Percentiles rank a stretch among this genome's conserved stretches.
These are phyloP conservation scores for Nasua narica DNA, from an alignment of 2,797 vertebrate species.

Conservation along the genomic window DNA sequence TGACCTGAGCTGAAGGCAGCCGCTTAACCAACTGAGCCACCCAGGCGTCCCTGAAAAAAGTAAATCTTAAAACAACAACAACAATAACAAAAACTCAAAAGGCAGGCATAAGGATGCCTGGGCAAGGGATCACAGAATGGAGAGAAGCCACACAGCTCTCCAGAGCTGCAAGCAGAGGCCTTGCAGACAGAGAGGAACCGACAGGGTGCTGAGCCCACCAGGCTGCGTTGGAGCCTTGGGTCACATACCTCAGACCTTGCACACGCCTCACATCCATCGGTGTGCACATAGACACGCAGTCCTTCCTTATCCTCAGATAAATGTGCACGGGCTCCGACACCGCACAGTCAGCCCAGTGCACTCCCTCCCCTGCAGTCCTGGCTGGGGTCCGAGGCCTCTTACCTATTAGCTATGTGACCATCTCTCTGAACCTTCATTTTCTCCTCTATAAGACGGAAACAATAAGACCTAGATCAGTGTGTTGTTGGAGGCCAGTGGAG, in stretches of 20 bases:
- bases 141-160: background rate
- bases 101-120: background rate
- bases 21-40: too few species aligned
- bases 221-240: background rate
- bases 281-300: background rate
- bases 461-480: background rate
- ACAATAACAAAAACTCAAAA: background rate
- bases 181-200: background rate
- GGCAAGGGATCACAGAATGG: background rate
- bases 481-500: background rate
- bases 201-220: background rate
- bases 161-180: background rate
- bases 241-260: background rate
- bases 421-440: background rate
- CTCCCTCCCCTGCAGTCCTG: background rate
- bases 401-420: background rate
- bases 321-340: background rate
- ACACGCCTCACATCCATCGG: background rate
- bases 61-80: background rate
- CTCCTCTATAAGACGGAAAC: background rate
- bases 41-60: background rate
- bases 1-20: too few species aligned
- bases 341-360: accelerated
- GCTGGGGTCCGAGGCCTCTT: background rate
- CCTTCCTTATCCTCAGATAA: background rate